Conservation (phyloP, 2,888 invertebrate species). For the Lobophora halterata region DNA sequence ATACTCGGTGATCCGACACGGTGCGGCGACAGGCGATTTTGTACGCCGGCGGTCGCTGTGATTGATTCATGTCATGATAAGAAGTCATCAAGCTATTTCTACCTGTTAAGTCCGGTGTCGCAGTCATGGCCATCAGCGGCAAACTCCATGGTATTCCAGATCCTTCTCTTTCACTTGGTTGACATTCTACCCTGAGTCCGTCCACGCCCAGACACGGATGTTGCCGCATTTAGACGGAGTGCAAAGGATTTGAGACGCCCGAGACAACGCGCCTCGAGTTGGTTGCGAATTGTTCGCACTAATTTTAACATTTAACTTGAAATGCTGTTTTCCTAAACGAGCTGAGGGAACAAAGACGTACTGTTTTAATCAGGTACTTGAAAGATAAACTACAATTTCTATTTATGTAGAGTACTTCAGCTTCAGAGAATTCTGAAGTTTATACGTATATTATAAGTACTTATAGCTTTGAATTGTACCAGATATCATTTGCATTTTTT, state of each 20-base stretch:
- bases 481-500: too few relatives aligned
- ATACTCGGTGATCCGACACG: too few relatives aligned
- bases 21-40: too few relatives aligned
- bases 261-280: slow-evolving; percentile 45
- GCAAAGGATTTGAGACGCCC: slow-evolving; percentile 43
- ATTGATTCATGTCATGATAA: too few relatives aligned
- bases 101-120: background rate
- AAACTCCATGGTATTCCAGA: background rate
- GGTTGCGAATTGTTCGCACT: slow-evolving; percentile 58
- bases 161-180: too few relatives aligned
- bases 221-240: slow-evolving; percentile 61
- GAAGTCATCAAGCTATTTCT: too few relatives aligned
- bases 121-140: background rate
- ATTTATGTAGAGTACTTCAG: too few relatives aligned
- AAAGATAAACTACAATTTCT: too few relatives aligned
- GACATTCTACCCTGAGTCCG: slow-evolving; percentile 17
- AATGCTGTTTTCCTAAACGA: slow-evolving; percentile 11
- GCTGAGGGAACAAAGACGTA: slow-evolving; percentile 1
- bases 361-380: background rate
- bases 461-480: too few relatives aligned
- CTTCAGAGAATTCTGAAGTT: too few relatives aligned
- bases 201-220: slow-evolving; percentile 56
- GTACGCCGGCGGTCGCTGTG: too few relatives aligned
- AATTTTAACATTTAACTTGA: slow-evolving; percentile 39
- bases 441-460: too few relatives aligned